These are phyloP conservation scores for Apodemia mormo DNA, from an alignment of 2,888 invertebrate genomes.

Conservation along the genomic window DNA sequence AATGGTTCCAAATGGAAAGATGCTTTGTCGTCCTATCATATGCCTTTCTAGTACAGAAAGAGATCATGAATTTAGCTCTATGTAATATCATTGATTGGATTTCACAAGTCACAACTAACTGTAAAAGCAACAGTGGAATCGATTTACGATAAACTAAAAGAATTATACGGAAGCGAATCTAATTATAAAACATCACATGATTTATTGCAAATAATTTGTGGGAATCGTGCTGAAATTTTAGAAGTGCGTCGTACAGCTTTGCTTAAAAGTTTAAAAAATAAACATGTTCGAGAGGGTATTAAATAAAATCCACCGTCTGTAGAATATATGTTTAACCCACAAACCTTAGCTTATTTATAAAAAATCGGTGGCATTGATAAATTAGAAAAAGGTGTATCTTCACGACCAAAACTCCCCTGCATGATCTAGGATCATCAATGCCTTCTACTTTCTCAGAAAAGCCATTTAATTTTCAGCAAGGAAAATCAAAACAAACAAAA, in stretches of 20 bases:
- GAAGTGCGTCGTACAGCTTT: conserved; percentile 23
- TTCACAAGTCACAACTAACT: conserved; percentile 6
- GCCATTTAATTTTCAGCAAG: not conserved
- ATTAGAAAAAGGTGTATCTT: not conserved
- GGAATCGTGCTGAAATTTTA: not conserved
- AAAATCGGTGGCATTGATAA: conserved; percentile 23
- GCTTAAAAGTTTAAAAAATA: conserved; percentile 18
- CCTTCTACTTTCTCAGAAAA: not conserved
- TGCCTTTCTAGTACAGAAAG: conserved; percentile 34
- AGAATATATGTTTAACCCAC: conserved; percentile 26
- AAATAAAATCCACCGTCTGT: conserved; percentile 23
- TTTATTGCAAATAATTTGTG: conserved; percentile 1
- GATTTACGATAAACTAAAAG: conserved; percentile 29
- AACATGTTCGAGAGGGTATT: conserved; percentile 13
- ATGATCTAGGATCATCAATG: conserved; percentile 1
- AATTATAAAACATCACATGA: conserved; percentile 30
- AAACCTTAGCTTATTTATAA: conserved; percentile 19
- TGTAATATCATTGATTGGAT: conserved; percentile 29
- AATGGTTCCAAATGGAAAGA: conserved; percentile 29
- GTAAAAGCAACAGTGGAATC: conserved; percentile 13
- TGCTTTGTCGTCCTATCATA: conserved; percentile 34
- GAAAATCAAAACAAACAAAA: not conserved
- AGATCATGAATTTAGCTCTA: conserved; percentile 27
- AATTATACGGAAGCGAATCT: conserved; percentile 23
- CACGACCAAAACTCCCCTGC: not conserved